Base-by-base conservation (phyloP, 2,113 vertebrate species). In the Strigops habroptila region DNA sequence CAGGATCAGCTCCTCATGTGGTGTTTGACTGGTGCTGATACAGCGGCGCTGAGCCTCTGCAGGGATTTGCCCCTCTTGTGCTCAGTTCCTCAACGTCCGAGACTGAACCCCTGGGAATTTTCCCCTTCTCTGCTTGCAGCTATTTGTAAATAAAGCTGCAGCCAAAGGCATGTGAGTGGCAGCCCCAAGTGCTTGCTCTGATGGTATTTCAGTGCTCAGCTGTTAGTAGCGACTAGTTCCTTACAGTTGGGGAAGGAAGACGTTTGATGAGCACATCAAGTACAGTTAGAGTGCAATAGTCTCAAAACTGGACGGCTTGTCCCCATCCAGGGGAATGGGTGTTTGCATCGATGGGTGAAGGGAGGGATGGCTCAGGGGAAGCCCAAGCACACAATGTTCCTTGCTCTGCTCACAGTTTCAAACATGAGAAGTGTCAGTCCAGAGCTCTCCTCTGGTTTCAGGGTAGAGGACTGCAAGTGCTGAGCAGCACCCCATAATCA, bases 331-430 rank as follows among this genome's bases (percentile, higher is more conserved):
- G 18, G 77, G 48, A 55, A 73, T 0, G 5, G 25, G 17, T 75
- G 57, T 59, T 35, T 39, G 55, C 62, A 4, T 19, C 1, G 16
- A 5, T 11, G 69, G 79, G 33, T 10, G 63, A 49, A 6, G 28
- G 57, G 44, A 64, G 11, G n/a, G 64, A 14, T 6, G 8, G 39
- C 55, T 57, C 44, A 2, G 46, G 59, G 52, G 6, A 48, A 69
- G n/a, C 48, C 71, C 7, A 0, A 51, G 57, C 18, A 64, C 30
- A 2, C 0, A 0, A 1, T 13, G 59, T 46, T 79, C 67, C 33
- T 70, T 67, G 80, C 35, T 53, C 35, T 46, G 80, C 55, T 68
- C 25, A 3, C 28, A 0, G 18, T 7, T 44, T 78, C 49, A 39
- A 6, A 73, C 22, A 27, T 3, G 2, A 30, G 79, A 31, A 22